Conservation (phyloP, 2,888 invertebrate genomes). For the Chaetogeoica ovagalla region DNA sequence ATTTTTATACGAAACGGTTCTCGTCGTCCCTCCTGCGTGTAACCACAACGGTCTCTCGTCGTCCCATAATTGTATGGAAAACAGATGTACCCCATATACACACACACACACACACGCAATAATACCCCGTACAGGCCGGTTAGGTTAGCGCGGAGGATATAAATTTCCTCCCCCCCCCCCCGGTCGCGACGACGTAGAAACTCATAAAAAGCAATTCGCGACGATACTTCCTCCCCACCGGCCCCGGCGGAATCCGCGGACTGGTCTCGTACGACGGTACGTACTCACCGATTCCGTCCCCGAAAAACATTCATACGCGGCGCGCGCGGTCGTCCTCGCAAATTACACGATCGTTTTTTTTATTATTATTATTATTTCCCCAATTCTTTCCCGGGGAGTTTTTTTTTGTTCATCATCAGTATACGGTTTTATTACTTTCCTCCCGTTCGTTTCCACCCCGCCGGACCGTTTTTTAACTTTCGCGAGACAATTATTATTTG, state of each 20-base stretch:
- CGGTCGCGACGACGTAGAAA: conserved; percentile 35
- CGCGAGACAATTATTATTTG: too few relatives aligned
- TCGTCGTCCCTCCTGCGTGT: conserved; percentile 2
- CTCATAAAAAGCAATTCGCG: conserved; percentile 52
- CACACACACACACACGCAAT: neutral
- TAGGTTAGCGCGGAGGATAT: conserved; percentile 5
- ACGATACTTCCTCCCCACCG: neutral
- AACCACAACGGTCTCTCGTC: too few relatives aligned
- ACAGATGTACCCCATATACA: conserved; percentile 47
- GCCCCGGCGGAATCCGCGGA: neutral
- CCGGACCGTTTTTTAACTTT: neutral
- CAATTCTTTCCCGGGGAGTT: conserved; percentile 4
- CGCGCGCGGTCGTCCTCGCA: conserved; percentile 16
- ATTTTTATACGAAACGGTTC: conserved; percentile 31
- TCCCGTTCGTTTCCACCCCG: neutral
- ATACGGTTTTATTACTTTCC: conserved; percentile 44
- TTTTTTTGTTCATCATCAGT: conserved; percentile 34
- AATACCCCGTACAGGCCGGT: neutral
- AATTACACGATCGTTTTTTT: conserved; percentile 44
- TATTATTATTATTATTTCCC: neutral
- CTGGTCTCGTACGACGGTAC: too few relatives aligned
- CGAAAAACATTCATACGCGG: conserved; percentile 27
- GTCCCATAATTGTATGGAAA: conserved; percentile 41
- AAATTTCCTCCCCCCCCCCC: conserved; percentile 31
- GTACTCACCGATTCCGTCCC: neutral